A percentile compares a stretch with the other conserved stretches of the same genome.
These are phyloP conservation scores for Chamaetylas fuelleborni DNA, from an alignment of 2,113 vertebrate species.

Conservation along the genomic window DNA sequence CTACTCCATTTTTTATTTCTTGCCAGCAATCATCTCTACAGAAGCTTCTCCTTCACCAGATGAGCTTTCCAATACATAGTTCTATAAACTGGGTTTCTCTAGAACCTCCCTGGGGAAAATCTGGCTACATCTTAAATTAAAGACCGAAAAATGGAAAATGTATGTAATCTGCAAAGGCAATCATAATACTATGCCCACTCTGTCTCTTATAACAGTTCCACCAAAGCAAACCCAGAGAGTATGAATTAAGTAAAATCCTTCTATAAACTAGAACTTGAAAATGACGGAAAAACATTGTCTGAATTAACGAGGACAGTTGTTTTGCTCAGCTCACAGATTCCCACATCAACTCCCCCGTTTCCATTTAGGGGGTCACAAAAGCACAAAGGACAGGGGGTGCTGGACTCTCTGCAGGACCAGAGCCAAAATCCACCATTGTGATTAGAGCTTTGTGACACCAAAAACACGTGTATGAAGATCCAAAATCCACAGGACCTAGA, in stretches of 20 bases:
- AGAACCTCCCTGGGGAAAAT: not conserved
- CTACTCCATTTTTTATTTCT: not conserved
- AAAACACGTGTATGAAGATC: not conserved
- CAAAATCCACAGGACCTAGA: not conserved
- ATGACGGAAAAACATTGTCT: not conserved
- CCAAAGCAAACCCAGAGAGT: not conserved
- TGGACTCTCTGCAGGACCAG: not conserved
- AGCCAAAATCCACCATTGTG: not conserved
- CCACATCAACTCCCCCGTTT: fast-evolving
- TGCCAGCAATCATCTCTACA: not conserved
- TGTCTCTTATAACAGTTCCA: not conserved
- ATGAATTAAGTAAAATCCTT: not conserved
- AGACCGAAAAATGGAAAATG: not conserved
- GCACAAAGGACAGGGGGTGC: not conserved
- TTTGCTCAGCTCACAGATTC: not conserved
- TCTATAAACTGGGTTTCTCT: not conserved
- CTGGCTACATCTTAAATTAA: not conserved
- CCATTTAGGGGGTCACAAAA: not conserved
- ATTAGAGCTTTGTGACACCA: not conserved
- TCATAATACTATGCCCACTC: not conserved
- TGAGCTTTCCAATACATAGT: not conserved
- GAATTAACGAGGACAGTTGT: not conserved
- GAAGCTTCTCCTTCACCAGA: not conserved
- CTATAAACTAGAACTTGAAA: not conserved
- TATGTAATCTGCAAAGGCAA: not conserved